Conservation (phyloP, 2,888 invertebrate genomes). For the Pammene aurita region DNA sequence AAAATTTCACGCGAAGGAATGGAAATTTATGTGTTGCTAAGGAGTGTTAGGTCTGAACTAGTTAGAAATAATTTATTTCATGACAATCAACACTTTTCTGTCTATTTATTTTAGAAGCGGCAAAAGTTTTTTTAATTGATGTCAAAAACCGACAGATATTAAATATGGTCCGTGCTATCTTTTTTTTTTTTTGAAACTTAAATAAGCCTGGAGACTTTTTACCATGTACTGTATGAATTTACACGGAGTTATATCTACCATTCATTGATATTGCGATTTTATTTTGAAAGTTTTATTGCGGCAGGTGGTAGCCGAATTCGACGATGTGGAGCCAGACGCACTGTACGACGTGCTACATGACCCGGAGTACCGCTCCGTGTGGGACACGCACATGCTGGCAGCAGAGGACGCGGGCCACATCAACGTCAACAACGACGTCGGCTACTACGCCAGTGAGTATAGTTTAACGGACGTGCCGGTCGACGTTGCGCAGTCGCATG, state of each 20-base stretch:
- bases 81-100: not conserved
- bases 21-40: slow-evolving; percentile 6
- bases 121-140: too few species aligned
- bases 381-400: slow-evolving; percentile 96
- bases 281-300: too few species aligned
- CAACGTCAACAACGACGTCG: slow-evolving; percentile 96
- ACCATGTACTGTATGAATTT: too few species aligned
- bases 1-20: slow-evolving; percentile 2
- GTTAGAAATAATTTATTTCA: not conserved
- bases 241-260: too few species aligned
- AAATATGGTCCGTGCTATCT: too few species aligned
- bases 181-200: too few species aligned
- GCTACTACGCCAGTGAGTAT: slow-evolving; percentile 93
- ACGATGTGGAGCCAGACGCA: slow-evolving; percentile 88
- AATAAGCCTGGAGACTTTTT: too few species aligned
- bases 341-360: slow-evolving; percentile 96
- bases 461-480: not conserved
- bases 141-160: too few species aligned
- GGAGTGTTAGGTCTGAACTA: slow-evolving; percentile 4
- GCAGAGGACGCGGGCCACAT: slow-evolving; percentile 94
- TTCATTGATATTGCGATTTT: too few species aligned
- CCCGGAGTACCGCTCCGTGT: slow-evolving; percentile 92
- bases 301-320: slow-evolving; percentile 85
- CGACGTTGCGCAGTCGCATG: not conserved
- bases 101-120: too few species aligned